These are phyloP conservation scores for Chunga burmeisteri DNA, from an alignment of 2,113 vertebrate genomes.

Conservation along the genomic window DNA sequence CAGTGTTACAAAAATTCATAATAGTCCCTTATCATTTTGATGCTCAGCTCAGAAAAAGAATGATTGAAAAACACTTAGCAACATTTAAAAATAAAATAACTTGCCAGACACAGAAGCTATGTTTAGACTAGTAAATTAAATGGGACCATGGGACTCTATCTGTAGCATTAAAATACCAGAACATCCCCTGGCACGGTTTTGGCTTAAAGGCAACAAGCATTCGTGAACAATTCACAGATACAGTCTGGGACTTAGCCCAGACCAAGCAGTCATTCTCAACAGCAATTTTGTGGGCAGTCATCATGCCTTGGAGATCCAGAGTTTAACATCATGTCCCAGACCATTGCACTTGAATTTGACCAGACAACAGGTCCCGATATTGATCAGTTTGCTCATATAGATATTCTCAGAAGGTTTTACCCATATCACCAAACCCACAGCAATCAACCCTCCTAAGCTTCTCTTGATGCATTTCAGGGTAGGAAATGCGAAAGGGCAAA, in stretches of 20 bases:
- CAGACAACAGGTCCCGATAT: not conserved
- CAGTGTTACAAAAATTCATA: not conserved
- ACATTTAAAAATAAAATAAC: not conserved
- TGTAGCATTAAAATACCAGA: not conserved
- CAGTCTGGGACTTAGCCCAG: not conserved
- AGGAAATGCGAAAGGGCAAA: not conserved
- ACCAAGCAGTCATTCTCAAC: not conserved
- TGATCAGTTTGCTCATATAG: not conserved
- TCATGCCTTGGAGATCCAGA: not conserved
- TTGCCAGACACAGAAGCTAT: not conserved
- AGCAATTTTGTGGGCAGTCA: not conserved
- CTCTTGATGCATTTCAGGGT: not conserved
- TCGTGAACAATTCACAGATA: not conserved
- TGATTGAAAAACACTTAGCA: not conserved
- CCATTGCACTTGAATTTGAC: rapidly evolving
- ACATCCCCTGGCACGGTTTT: not conserved
- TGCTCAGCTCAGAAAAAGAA: not conserved
- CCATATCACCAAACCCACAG: not conserved
- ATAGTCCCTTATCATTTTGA: not conserved
- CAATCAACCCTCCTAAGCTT: not conserved
- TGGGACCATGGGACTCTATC: not conserved
- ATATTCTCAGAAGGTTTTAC: not conserved
- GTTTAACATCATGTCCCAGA: not conserved
- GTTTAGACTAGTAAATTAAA: not conserved
- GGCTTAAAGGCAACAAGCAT: not conserved